A percentile compares a stretch with the other conserved stretches of the same genome.
phyloP scores from a whole-genome alignment of 2,113 vertebrate species.

The Eupsittula cactorum region DNA sequence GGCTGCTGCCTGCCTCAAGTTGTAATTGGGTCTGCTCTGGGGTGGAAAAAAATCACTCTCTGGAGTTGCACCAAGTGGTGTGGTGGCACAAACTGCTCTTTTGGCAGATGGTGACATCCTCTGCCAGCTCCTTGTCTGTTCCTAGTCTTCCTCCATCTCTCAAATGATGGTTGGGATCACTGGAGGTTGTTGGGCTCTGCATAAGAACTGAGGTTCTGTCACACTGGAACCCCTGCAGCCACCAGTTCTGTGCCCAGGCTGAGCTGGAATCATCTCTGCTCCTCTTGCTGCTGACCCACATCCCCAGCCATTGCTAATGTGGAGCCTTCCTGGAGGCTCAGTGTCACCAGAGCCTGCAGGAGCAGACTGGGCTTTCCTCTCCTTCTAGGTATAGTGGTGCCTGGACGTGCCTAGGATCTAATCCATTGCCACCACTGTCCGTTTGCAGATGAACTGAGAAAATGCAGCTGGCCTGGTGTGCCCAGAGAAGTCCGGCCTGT shows the following conservation, averaged over 20 bases:
- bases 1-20: not conserved
- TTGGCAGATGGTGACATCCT: not conserved
- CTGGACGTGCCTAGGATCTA: conserved; percentile 68
- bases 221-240: not conserved
- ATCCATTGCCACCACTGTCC: conserved; percentile 68
- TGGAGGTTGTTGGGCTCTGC: not conserved
- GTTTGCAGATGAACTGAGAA: conserved; percentile 92
- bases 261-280: not conserved
- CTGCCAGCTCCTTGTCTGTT: not conserved
- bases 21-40: not conserved
- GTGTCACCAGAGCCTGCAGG: conserved; percentile 52
- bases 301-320: not conserved
- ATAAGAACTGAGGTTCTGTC: not conserved
- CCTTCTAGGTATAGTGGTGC: conserved; percentile 68
- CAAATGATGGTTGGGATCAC: not conserved
- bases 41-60: not conserved
- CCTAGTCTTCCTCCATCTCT: not conserved
- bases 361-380: conserved; percentile 73
- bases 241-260: not conserved
- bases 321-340: conserved; percentile 43
- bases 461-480: conserved; percentile 97
- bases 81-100: not conserved
- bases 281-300: not conserved
- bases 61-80: not conserved
- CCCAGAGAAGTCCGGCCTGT: conserved; percentile 93